These are phyloP conservation scores for Crotalus tigris DNA, from an alignment of 2,113 vertebrate species.

Conservation along the genomic window DNA sequence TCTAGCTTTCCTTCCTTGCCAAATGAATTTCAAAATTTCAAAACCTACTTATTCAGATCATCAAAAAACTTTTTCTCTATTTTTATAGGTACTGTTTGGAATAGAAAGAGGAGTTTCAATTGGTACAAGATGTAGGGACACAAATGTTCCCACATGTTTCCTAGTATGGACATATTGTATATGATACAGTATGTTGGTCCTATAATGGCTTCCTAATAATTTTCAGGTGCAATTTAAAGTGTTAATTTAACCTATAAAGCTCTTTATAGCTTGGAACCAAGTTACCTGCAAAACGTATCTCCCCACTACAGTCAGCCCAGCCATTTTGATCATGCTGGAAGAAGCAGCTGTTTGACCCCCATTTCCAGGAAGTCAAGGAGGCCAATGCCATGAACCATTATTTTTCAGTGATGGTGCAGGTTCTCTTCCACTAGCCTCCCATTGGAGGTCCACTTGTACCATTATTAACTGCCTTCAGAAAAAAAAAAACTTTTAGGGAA, in stretches of 20 bases:
- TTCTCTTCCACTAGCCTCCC: not conserved
- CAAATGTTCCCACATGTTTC: not conserved
- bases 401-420: not conserved
- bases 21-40: too few relatives aligned
- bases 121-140: not conserved
- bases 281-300: not conserved
- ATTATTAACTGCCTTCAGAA: not conserved
- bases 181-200: not conserved
- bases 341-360: not conserved
- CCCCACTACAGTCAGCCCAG: too few relatives aligned
- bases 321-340: not conserved
- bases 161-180: not conserved
- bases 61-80: too few relatives aligned
- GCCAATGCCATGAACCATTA: not conserved
- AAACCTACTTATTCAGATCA: too few relatives aligned
- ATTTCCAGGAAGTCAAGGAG: not conserved
- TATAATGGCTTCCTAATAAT: not conserved
- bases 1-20: too few relatives aligned
- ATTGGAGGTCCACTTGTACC: not conserved
- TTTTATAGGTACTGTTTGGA: too few relatives aligned
- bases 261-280: not conserved
- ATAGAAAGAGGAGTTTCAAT: not conserved
- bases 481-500: not conserved
- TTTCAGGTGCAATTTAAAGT: not conserved
- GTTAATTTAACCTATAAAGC: not conserved